Base-by-base conservation (phyloP, 2,113 vertebrate genomes). In the Marmota flaviventris region DNA sequence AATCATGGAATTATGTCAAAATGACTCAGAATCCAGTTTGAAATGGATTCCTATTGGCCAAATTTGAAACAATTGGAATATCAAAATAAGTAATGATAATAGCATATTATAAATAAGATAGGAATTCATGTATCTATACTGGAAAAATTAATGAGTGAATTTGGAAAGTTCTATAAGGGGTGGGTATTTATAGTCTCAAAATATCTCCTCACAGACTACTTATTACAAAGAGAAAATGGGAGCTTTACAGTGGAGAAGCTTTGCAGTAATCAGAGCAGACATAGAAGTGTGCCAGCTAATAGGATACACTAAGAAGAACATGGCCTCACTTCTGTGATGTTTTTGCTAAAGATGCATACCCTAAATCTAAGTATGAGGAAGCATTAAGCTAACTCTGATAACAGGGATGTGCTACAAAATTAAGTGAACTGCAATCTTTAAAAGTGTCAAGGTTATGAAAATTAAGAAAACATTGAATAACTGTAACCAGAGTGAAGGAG, bases 101-200 rank as follows among this genome's bases (percentile, higher is more conserved):
- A 91, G 48, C 29, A 67, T 75, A 65, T 10, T 92, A 51, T n/a
- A 86, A 92, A 67, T 79, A 85, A 76, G 81, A 81, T 81, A 39
- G 25, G 32, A 84, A 91, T 1, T n/a, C 5, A 1, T 91, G 56
- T 81, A 29, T 91, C n/a, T 89, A 2, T 89, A 77, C 27, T 84
- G 32, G 77, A 95, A 84, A 91, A 91, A 61, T 32, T 75, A 56
- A 65, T 94, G 58, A 93, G 34, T 87, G 87, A 79, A 88, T 85
- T 85, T 91, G 73, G 37, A 39, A 95, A 77, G 4, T 93, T 89
- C 91, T 61, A 76, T 58, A 51, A 92, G 27, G 65, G 37, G 12
- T 37, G 39, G 29, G 11, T 85, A 32, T 89, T 70, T 91, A 95
- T 7, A 85, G 5, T 91, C 39, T 96, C 22, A 97, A 9, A 65